Conservation (phyloP, 1,140 invertebrate genomes). For the Drosophila saltans region DNA sequence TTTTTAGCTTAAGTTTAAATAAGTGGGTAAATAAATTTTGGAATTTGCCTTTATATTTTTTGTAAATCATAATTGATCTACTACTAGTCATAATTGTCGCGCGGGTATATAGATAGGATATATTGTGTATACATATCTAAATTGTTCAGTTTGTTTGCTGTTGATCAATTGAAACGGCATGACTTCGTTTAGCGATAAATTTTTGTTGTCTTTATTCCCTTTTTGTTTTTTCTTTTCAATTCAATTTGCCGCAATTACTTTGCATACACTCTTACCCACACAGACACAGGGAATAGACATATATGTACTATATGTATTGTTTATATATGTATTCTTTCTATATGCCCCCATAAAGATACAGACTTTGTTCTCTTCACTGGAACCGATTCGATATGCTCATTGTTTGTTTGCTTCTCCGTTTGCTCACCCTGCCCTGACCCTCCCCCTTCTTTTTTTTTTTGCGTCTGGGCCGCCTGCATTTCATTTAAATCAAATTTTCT, state of each 20-base stretch:
- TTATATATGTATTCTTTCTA: neutral
- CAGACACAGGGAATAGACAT: too few relatives aligned
- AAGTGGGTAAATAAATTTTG: conserved; percentile 12
- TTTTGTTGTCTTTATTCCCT: conserved; percentile 36
- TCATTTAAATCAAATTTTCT: conserved; percentile 64
- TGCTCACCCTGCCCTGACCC: too few relatives aligned
- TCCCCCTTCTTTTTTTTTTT: neutral
- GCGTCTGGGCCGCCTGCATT: conserved; percentile 27
- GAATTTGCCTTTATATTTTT: neutral
- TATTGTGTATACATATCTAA: conserved; percentile 28
- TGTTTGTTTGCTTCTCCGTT: neutral
- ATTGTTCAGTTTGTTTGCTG: conserved; percentile 29
- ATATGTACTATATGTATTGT: neutral
- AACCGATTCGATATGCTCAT: neutral
- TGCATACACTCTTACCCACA: conserved; percentile 45
- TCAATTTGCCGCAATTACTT: conserved; percentile 79
- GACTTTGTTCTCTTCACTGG: conserved; percentile 38
- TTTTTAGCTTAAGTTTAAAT: neutral
- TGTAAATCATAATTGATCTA: conserved; percentile 35
- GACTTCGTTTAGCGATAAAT: conserved; percentile 79
- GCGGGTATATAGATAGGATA: conserved; percentile 10
- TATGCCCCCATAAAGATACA: neutral
- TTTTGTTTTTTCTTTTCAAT: conserved; percentile 48
- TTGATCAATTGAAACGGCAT: conserved; percentile 75
- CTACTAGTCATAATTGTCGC: conserved; percentile 38